phyloP scores from a whole-genome alignment of 2,113 vertebrate species.

The Plectropomus leopardus region DNA sequence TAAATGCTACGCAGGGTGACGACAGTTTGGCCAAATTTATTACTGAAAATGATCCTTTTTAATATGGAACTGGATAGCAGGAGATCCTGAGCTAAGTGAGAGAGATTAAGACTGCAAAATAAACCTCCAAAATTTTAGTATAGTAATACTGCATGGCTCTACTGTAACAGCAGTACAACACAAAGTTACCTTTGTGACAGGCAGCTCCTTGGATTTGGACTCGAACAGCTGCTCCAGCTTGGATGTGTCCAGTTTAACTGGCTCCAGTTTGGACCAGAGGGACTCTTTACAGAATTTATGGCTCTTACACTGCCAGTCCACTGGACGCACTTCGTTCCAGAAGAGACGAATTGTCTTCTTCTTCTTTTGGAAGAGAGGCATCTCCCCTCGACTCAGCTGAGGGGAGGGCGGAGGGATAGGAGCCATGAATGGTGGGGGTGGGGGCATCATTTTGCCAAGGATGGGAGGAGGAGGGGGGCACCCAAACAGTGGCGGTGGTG shows the following conservation, averaged over 20 bases:
- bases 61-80: neutral
- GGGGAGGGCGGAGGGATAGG: constrained; percentile 90
- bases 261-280: constrained; percentile 97
- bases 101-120: neutral
- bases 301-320: constrained; percentile 93
- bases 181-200: constrained; percentile 93
- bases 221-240: constrained; percentile 98
- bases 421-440: constrained; percentile 78
- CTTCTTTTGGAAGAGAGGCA: constrained; percentile 93
- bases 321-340: constrained; percentile 96
- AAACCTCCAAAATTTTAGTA: neutral
- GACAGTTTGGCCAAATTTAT: neutral
- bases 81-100: constrained; percentile 24
- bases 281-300: constrained; percentile 93
- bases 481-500: constrained; percentile 87
- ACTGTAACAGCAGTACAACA: constrained; percentile 17
- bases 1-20: neutral
- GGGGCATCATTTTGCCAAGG: constrained; percentile 85
- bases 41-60: neutral
- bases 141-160: neutral
- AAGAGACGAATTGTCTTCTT: constrained; percentile 99
- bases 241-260: constrained; percentile 95
- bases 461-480: constrained; percentile 87
- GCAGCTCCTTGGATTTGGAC: constrained; percentile 97
- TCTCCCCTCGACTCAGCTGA: constrained; percentile 89